Evolutionary conservation across 2,113 vertebrate species (phyloP).

Genomic region (Galbula dea): DNA sequence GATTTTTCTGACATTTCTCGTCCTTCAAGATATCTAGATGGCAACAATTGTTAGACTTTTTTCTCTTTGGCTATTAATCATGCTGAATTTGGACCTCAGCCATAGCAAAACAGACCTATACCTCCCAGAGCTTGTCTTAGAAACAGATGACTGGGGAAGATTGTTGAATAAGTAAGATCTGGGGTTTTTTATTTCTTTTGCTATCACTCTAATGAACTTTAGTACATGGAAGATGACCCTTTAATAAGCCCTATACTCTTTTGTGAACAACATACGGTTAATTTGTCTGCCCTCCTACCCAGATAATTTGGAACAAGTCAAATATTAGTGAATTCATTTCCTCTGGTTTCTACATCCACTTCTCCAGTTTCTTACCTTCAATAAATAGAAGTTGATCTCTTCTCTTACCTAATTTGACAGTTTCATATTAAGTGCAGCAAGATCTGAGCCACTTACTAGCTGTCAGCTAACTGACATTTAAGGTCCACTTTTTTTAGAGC

Average conservation of each 20-base stretch:
- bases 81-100: background rate
- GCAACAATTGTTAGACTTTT: background rate
- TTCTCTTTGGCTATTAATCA: background rate
- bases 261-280: background rate
- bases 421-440: background rate
- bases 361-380: background rate
- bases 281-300: background rate
- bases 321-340: background rate
- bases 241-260: background rate
- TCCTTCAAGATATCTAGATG: background rate
- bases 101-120: background rate
- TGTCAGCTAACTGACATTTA: background rate
- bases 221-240: background rate
- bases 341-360: background rate
- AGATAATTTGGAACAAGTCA: background rate
- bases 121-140: background rate
- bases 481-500: background rate
- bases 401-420: background rate
- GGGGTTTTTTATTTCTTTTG: background rate
- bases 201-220: background rate
- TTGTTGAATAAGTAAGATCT: background rate
- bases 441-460: background rate
- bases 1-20: background rate
- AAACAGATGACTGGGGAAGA: background rate
- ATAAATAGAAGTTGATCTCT: background rate